Evolutionary conservation across 2,797 vertebrate genomes (phyloP), one percentile per base, ranked within the genome.

Genomic region (Dryobates pubescens): DNA sequence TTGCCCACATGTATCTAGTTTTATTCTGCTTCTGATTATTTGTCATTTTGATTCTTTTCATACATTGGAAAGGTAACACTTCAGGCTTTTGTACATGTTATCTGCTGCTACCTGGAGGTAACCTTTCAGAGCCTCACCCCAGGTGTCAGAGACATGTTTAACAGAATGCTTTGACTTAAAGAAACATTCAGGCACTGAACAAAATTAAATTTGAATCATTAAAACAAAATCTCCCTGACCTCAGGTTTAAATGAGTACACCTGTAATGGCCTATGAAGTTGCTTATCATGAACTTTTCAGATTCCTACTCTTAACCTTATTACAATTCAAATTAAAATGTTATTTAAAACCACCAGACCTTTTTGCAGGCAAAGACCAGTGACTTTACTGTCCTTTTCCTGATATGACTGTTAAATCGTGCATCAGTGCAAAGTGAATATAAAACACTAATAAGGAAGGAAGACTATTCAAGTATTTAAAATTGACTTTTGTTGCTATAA

Each of bases 91-190:
- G 43, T 71, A 51, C 80, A 11, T 45, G 86, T 56, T 76, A 18
- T 84, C 32, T 90, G 58, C 64, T 82, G 76, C 94, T 96, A 79
- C 64, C 69, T 43, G 70, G 81, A 75, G 62, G 84, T 71, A 89
- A 90, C 94, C 91, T 86, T 95, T 95, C 86, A 90, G 82, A 95
- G n/a, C 6, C 82, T 96, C 93, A 81, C 74, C 91, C n/a, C 62
- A 62, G 54, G 69, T 93, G 92, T 92, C 92, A 86, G 23, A 91
- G 86, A n/a, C 59, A 61, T 95, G 78, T 80, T 75, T 63, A 73
- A 89, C 80, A 82, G 83, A 86, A 11, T 76, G 11, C 2, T 83
- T 81, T 86, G 74, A 22, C 73, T 57, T 78, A n/a, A 67, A 36
- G 43, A 63, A 91, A 82, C 47, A 74, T 62, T 64, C 54, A 90